Conservation (phyloP, 1,140 invertebrate species). For the Trichoplusia ni region DNA sequence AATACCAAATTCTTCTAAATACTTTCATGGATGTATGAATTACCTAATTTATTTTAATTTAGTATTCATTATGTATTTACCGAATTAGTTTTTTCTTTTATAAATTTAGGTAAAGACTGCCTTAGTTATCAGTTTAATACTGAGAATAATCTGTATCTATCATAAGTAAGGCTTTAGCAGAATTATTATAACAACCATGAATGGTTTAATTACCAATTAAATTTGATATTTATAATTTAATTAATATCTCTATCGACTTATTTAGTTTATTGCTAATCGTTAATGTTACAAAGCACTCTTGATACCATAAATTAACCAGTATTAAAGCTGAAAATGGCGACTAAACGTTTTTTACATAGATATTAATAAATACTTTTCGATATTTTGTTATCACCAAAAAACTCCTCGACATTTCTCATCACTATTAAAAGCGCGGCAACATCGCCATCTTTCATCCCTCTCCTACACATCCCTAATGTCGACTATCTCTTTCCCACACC, state of each 20-base stretch:
- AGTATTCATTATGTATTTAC: slow-evolving; percentile 22
- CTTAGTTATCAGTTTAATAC: too few relatives aligned
- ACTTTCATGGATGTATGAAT: slow-evolving; percentile 7
- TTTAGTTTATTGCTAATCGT: too few relatives aligned
- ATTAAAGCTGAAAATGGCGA: too few relatives aligned
- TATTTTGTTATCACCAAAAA: neutral
- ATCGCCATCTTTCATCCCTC: slow-evolving; percentile 55
- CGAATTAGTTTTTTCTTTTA: slow-evolving; percentile 6
- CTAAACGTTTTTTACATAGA: too few relatives aligned
- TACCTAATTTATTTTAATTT: slow-evolving; percentile 25
- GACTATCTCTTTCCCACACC: slow-evolving; percentile 55
- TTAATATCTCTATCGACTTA: too few relatives aligned
- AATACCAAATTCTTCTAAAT: slow-evolving; percentile 19
- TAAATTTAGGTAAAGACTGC: neutral
- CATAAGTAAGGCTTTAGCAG: too few relatives aligned
- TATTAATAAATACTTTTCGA: neutral
- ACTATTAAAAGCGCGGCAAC: slow-evolving; percentile 68
- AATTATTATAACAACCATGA: slow-evolving; percentile 1
- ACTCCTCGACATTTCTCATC: slow-evolving; percentile 28
- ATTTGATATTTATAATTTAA: too few relatives aligned
- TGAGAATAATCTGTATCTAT: too few relatives aligned
- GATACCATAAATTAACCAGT: too few relatives aligned
- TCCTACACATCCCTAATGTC: slow-evolving; percentile 51
- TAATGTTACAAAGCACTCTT: too few relatives aligned
- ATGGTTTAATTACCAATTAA: too few relatives aligned